These are phyloP conservation scores for Clangula hyemalis DNA, from an alignment of 2,797 vertebrate species.

Conservation along the genomic window DNA sequence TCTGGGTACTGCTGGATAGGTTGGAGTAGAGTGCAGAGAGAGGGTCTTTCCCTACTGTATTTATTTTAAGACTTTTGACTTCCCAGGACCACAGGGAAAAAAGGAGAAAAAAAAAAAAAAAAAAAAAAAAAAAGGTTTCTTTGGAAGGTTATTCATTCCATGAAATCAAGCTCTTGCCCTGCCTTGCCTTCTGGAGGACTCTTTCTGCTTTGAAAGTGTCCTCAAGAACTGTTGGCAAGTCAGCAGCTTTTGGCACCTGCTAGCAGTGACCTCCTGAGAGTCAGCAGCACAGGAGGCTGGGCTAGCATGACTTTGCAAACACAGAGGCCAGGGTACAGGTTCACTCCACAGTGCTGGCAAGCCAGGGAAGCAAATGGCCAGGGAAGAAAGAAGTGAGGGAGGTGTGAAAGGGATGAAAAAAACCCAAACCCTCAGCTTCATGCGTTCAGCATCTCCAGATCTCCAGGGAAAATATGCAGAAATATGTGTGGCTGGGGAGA, in stretches of 20 bases:
- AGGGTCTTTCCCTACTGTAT: not conserved
- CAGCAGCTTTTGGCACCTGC: not conserved
- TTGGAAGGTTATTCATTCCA: not conserved
- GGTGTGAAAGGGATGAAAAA: slow-evolving; percentile 4
- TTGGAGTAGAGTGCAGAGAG: not conserved
- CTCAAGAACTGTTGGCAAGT: not conserved
- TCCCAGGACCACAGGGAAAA: not conserved
- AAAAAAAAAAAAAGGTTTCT: not conserved
- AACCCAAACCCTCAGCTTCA: not conserved
- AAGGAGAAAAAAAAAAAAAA: not conserved
- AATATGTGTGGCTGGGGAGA: not conserved
- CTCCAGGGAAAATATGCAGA: not conserved
- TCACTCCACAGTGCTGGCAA: not conserved
- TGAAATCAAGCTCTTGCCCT: not conserved
- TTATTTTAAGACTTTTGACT: not conserved
- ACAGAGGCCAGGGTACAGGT: not conserved
- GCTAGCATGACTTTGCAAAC: not conserved
- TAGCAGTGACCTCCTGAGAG: not conserved
- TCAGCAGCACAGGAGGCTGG: rapidly evolving
- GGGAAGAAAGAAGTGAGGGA: not conserved
- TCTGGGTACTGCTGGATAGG: not conserved
- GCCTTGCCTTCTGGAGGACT: not conserved
- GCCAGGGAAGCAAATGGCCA: not conserved
- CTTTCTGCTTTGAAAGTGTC: not conserved
- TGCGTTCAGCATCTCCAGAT: not conserved